Conservation (phyloP, 64 coral and sea anemone species). For the Actinia equina region DNA sequence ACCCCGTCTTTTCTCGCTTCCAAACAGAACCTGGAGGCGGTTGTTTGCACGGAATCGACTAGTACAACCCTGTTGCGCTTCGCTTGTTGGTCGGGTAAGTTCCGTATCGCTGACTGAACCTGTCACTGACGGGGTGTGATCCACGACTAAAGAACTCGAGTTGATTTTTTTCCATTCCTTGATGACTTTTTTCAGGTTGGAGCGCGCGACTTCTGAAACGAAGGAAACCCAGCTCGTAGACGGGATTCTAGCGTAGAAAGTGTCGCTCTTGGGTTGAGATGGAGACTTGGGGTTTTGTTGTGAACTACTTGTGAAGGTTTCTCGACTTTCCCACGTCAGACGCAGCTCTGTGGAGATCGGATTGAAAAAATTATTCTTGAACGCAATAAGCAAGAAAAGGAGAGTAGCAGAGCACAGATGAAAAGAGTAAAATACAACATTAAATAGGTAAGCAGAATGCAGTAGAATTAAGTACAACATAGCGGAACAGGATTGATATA, state of each 20-base stretch:
- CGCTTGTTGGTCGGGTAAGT: not conserved
- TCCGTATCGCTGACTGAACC: not conserved
- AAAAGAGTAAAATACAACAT: not conserved
- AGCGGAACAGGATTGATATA: not conserved
- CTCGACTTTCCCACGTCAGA: not conserved
- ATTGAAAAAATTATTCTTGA: not conserved
- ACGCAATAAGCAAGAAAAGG: not conserved
- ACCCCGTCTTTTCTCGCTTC: conserved; percentile 22
- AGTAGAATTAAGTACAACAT: not conserved
- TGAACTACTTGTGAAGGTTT: not conserved
- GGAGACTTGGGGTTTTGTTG: not conserved
- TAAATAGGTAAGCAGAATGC: not conserved
- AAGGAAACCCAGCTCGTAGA: not conserved
- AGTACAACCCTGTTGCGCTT: not conserved
- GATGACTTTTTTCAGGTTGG: not conserved
- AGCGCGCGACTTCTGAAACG: not conserved
- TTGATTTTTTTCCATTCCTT: conserved; percentile 15
- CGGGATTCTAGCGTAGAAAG: not conserved
- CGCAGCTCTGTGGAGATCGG: not conserved
- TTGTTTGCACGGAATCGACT: not conserved
- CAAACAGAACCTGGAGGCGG: conserved; percentile 7
- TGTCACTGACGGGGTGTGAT: not conserved
- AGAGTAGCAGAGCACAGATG: not conserved
- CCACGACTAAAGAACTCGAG: not conserved
- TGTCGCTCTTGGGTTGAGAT: not conserved